Percentiles rank a stretch among this genome's conserved stretches.
Evolutionary conservation across 2,888 invertebrate species (phyloP).

Genomic region (Eupithecia abbreviata): DNA sequence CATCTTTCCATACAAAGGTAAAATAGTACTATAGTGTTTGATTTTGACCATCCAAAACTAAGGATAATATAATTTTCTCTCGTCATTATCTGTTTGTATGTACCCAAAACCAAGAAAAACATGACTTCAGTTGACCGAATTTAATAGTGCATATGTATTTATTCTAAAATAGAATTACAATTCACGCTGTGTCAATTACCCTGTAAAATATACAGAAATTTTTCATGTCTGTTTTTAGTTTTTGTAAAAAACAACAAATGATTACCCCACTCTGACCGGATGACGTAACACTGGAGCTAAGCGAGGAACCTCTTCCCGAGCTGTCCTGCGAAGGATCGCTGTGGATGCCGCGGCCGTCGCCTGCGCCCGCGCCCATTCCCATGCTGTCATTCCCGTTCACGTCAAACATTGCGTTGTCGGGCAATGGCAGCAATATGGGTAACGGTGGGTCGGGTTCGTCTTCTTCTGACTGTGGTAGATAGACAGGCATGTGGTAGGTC

Average conservation of each 20-base stretch:
- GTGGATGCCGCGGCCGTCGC: constrained; percentile 77
- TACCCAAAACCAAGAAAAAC: background rate
- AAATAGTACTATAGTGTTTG: too few species aligned
- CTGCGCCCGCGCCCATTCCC: constrained; percentile 68
- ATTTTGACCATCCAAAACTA: too few species aligned
- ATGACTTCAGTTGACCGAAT: background rate
- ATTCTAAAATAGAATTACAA: too few species aligned
- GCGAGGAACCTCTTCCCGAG: constrained; percentile 71
- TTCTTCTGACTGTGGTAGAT: constrained; percentile 44
- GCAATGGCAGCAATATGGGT: constrained; percentile 42
- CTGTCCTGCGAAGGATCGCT: constrained; percentile 75
- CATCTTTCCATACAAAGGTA: too few species aligned
- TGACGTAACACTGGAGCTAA: constrained; percentile 69
- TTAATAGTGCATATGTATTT: background rate
- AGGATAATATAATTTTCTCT: too few species aligned
- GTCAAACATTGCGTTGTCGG: constrained; percentile 60
- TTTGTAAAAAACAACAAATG: background rate
- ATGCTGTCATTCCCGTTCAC: constrained; percentile 64
- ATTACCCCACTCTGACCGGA: constrained; percentile 69
- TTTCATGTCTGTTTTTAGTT: too few species aligned
- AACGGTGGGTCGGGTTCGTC: constrained; percentile 40
- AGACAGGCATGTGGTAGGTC: background rate
- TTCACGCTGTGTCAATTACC: too few species aligned
- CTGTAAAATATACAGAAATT: too few species aligned
- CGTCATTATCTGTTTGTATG: too few species aligned